Evolutionary conservation across 1,140 invertebrate species (phyloP).

Genomic region (Gryon sp.): DNA sequence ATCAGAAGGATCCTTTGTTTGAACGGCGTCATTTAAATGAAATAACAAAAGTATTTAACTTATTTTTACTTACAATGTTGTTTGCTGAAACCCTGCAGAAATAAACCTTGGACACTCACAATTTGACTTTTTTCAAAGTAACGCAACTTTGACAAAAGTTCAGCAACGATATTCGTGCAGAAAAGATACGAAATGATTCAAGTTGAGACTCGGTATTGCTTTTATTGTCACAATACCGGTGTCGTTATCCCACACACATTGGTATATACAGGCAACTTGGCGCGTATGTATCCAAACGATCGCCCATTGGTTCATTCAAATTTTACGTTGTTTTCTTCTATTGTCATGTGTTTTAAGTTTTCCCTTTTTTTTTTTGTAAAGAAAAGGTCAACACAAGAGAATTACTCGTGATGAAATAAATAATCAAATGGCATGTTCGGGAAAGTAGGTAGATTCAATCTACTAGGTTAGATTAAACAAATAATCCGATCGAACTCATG

Average conservation of each 20-base stretch:
- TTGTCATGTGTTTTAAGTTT: not conserved
- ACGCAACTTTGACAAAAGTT: slow-evolving; percentile 6
- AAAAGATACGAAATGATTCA: slow-evolving; percentile 51
- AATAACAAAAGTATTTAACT: slow-evolving; percentile 3
- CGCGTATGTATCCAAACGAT: slow-evolving; percentile 22
- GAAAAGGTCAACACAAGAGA: too few relatives aligned
- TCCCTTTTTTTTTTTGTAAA: too few relatives aligned
- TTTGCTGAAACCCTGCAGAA: slow-evolving; percentile 3
- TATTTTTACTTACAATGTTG: slow-evolving; percentile 32
- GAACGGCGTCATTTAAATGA: slow-evolving; percentile 46
- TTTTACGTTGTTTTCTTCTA: slow-evolving; percentile 37
- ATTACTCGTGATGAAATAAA: too few relatives aligned
- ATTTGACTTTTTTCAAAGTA: not conserved
- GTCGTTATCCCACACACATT: slow-evolving; percentile 56
- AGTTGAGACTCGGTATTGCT: slow-evolving; percentile 47
- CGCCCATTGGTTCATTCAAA: slow-evolving; percentile 47
- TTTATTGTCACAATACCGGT: slow-evolving; percentile 58
- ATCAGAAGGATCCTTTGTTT: slow-evolving; percentile 39
- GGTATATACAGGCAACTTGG: slow-evolving; percentile 16
- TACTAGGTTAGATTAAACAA: too few relatives aligned
- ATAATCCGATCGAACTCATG: too few relatives aligned
- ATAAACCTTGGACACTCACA: not conserved
- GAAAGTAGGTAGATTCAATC: too few relatives aligned
- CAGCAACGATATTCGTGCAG: slow-evolving; percentile 10
- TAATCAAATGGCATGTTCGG: too few relatives aligned